Conservation (phyloP, 2,113 vertebrate species). For the Chloebia gouldiae region DNA sequence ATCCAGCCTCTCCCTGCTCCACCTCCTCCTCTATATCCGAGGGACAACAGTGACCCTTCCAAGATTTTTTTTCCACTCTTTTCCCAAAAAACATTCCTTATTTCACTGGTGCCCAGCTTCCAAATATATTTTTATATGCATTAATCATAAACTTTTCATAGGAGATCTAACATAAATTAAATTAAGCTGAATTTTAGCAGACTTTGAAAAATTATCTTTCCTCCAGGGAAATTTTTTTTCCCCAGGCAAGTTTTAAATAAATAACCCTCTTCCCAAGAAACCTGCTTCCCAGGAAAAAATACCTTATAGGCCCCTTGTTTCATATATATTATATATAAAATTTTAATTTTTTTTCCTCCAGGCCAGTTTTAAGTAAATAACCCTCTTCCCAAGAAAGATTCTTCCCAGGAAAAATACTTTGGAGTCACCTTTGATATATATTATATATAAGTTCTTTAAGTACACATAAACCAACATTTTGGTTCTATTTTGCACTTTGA, state of each 20-base stretch:
- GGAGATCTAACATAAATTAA: not conserved
- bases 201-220: fast-evolving
- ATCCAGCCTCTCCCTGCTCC: not conserved
- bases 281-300: not conserved
- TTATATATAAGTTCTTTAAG: not conserved
- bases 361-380: not conserved
- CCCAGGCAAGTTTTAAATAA: not conserved
- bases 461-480: fast-evolving
- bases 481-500: not conserved
- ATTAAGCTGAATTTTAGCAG: not conserved
- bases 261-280: not conserved
- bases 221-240: fast-evolving
- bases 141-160: fast-evolving
- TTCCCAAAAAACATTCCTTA: not conserved
- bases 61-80: not conserved
- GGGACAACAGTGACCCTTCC: not conserved
- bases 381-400: not conserved
- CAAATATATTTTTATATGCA: not conserved
- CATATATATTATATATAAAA: not conserved
- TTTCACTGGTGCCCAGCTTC: not conserved
- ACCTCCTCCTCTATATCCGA: not conserved
- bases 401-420: not conserved
- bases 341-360: not conserved
- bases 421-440: not conserved
- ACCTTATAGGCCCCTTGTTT: not conserved